Evolutionary conservation across 2,113 vertebrate species (phyloP), one percentile per base, ranked within the genome.

Genomic region (Cricetomys ansorgei): DNA sequence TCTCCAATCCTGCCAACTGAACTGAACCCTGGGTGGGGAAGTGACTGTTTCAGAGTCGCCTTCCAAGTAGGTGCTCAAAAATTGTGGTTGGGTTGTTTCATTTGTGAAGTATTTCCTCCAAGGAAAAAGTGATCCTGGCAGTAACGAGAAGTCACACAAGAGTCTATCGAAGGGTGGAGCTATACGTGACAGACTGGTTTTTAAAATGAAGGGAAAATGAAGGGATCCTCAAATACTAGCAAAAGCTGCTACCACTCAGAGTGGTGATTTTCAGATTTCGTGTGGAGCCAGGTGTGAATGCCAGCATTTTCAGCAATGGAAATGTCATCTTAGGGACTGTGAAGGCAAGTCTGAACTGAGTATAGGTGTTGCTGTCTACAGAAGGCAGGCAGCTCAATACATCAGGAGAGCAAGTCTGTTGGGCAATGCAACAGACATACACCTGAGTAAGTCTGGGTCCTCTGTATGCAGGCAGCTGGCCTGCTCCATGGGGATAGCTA

Each of bases 131-230:
- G 48, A 88, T 62, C 25, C 87, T n/a, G 76, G 93, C 70, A 8
- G 0, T 10, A 40, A 27, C 43, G 62, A 67, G 65, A 67, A 94
- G 83, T 69, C 91, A 45, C 10, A 5, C 53, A 45, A 48, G 73
- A 62, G 76, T 50, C 43, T 88, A 72, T 72, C 73, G 53, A 85
- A 92, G 94, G 89, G 87, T 43, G 91, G 86, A 81, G 84, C 55
- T 11, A 1, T n/a, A 6, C 25, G n/a, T 37, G 89, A 67, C 92
- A 84, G 84, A 15, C 19, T 86, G 11, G 16, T 27, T 81, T 77
- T 83, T 40, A 50, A 89, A 80, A n/a, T n/a, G n/a, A n/a, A 55
- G 84, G 45, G 72, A 73, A 92, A 57, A 81, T 9, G 62, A 12
- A 65, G 34, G 17, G 27, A 53, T 23, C 15, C 43, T 37, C 31